These are phyloP conservation scores for Ennomos quercinarius DNA, from an alignment of 2,888 invertebrate genomes.

Conservation along the genomic window DNA sequence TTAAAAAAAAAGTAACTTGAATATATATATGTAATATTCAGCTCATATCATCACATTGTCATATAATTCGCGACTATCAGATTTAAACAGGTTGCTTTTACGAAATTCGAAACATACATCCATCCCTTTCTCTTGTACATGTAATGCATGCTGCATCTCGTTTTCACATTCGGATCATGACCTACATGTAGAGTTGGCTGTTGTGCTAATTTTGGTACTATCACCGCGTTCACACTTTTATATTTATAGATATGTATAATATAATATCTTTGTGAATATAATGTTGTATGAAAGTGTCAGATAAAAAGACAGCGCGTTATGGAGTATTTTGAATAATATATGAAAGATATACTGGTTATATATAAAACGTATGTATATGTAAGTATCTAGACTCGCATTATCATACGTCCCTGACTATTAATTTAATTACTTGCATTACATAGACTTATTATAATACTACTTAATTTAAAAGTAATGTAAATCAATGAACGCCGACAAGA, in stretches of 20 bases:
- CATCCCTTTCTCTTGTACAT: slow-evolving; percentile 44
- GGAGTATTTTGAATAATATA: too few species aligned
- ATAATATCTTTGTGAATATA: slow-evolving; percentile 13
- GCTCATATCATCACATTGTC: too few species aligned
- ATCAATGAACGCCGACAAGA: too few species aligned
- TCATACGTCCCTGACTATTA: too few species aligned
- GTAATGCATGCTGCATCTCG: slow-evolving; percentile 43
- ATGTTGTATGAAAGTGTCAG: slow-evolving; percentile 4
- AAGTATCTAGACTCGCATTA: too few species aligned
- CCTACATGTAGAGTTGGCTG: slow-evolving; percentile 64
- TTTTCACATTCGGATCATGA: slow-evolving; percentile 63
- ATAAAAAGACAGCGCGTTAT: slow-evolving; percentile 2
- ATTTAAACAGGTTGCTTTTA: slow-evolving; percentile 31
- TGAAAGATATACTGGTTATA: too few species aligned
- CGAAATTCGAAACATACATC: slow-evolving; percentile 25
- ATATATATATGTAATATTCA: too few species aligned
- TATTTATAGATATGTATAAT: slow-evolving; percentile 22
- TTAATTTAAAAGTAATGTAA: too few species aligned
- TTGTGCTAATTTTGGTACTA: slow-evolving; percentile 71
- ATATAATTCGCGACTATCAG: slow-evolving; percentile 27
- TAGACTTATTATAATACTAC: too few species aligned
- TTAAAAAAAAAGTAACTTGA: too few species aligned
- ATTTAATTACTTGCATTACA: too few species aligned
- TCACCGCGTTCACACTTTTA: slow-evolving; percentile 38
- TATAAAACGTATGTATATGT: too few species aligned